These are phyloP conservation scores for Calliphora vicina DNA, from an alignment of 1,140 invertebrate genomes.

Conservation along the genomic window DNA sequence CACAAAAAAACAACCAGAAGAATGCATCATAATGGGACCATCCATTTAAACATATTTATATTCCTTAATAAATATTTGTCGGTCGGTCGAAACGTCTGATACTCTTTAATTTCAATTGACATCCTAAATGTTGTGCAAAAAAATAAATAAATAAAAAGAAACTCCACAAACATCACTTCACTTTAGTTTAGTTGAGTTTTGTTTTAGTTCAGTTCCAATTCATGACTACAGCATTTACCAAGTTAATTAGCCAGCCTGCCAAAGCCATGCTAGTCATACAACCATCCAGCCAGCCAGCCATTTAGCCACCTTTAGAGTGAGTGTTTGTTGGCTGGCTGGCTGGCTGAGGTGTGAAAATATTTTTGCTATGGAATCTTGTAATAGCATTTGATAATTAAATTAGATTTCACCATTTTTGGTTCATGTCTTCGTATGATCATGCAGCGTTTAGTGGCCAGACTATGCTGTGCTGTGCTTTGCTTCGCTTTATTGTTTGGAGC, in stretches of 20 bases:
- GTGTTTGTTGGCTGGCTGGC: no score
- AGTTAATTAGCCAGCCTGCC: background rate
- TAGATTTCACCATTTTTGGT: slow-evolving; percentile 27
- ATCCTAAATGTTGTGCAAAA: background rate
- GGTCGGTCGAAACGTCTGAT: background rate
- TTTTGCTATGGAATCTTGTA: slow-evolving; percentile 29
- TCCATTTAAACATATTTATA: background rate
- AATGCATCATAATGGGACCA: background rate
- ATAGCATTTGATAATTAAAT: slow-evolving; percentile 34
- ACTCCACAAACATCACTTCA: background rate
- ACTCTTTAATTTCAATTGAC: background rate
- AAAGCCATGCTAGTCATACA: no score
- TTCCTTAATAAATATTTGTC: background rate
- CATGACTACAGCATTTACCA: slow-evolving; percentile 5
- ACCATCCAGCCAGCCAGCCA: background rate
- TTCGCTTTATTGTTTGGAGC: background rate
- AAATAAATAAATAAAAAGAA: background rate
- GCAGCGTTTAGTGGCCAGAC: background rate
- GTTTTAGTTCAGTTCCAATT: background rate
- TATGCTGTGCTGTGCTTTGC: background rate
- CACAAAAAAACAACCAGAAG: background rate
- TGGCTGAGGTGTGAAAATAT: slow-evolving; percentile 29
- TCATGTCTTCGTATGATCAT: slow-evolving; percentile 9
- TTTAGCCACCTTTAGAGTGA: background rate
- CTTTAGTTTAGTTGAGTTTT: background rate